phyloP scores from a whole-genome alignment of 2,888 invertebrate genomes.

The Pseudolycoriella hygida region DNA sequence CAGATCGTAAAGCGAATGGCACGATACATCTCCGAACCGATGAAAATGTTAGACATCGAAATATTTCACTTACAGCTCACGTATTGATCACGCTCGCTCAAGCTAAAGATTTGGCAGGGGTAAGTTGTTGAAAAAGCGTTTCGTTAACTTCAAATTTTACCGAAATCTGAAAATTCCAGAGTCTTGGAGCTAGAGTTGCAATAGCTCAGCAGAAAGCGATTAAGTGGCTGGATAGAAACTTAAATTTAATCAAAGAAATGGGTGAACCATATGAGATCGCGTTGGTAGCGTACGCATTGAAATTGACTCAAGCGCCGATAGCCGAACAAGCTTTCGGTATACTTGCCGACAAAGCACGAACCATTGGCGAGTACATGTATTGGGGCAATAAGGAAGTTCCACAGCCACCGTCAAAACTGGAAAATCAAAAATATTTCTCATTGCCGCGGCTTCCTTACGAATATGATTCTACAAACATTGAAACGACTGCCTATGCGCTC shows the following conservation, averaged over 20 bases:
- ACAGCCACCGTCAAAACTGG: slow-evolving; percentile 64
- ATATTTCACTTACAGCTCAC: slow-evolving; percentile 84
- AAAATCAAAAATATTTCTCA: slow-evolving; percentile 82
- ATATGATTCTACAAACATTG: slow-evolving; percentile 81
- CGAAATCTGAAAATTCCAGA: slow-evolving; percentile 23
- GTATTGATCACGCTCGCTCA: slow-evolving; percentile 74
- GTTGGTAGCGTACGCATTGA: slow-evolving; percentile 76
- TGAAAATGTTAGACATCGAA: slow-evolving; percentile 42
- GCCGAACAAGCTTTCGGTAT: slow-evolving; percentile 68
- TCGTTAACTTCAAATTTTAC: too few relatives aligned
- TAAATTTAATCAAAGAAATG: slow-evolving; percentile 50
- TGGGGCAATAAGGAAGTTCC: slow-evolving; percentile 72
- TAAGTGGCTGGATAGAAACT: slow-evolving; percentile 64
- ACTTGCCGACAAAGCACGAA: slow-evolving; percentile 43
- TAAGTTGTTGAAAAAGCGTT: too few relatives aligned
- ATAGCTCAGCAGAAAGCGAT: slow-evolving; percentile 59
- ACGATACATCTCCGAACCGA: slow-evolving; percentile 37
- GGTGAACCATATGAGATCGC: slow-evolving; percentile 73
- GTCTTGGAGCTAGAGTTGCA: slow-evolving; percentile 56
- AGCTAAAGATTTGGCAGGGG: slow-evolving; percentile 61
- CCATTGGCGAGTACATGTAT: slow-evolving; percentile 66
- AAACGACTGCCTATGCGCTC: slow-evolving; percentile 82
- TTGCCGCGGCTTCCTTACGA: slow-evolving; percentile 73
- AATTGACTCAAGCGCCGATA: slow-evolving; percentile 64
- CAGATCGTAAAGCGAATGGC: slow-evolving; percentile 75